Evolutionary conservation across 37 sponge, comb jelly and placozoan genomes (phyloP), one percentile per base, ranked within the genome.

Genomic region (Eunapius fragilis): DNA sequence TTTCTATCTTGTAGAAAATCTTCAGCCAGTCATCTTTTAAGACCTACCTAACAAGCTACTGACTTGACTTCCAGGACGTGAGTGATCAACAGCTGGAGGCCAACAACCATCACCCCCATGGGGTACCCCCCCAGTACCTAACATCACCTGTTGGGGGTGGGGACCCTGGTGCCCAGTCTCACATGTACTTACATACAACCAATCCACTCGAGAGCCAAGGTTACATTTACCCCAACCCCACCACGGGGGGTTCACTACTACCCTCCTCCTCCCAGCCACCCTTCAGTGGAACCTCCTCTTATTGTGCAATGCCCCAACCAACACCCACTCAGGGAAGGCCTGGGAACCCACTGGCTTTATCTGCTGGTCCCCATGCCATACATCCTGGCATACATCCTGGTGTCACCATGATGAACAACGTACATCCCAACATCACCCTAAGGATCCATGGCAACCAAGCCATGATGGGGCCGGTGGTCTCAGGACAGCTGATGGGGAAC

Each of bases 261-360:
- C 80, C 50, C 13, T 74, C 93, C 13, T 89, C 93, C 7, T 45
- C 89, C 24, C 77, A 82, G n/a, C 93, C 89, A 0, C 33, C 82
- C 12, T 70, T 92, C 49, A 85, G 86, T 73, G 77, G 84, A 26
- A 80, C 84, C 69, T 80, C 91, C 3, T 68, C 84, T 19, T 69
- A 82, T 49, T 67, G 23, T 19, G 31, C 80, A 19, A 70, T 76
- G 0, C 24, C 77, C 17, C 19, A 19, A 10, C 58, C 58, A 1
- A 19, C 58, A 0, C 58, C 58, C 17, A 11, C 14, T 1, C 58
- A 10, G 58, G 58, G 58, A 1, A 58, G 58, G 58, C 58, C 58
- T 58, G 58, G 58, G 58, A 19, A 58, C 58, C 58, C 58, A 12
- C 1, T 58, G 22, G 58, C 58, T 58, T 6, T 6, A 41, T 41